A percentile compares a stretch with the other conserved stretches of the same genome.
These are phyloP conservation scores for Hipparchia sbordonii DNA, from an alignment of 2,888 invertebrate species.

Conservation along the genomic window DNA sequence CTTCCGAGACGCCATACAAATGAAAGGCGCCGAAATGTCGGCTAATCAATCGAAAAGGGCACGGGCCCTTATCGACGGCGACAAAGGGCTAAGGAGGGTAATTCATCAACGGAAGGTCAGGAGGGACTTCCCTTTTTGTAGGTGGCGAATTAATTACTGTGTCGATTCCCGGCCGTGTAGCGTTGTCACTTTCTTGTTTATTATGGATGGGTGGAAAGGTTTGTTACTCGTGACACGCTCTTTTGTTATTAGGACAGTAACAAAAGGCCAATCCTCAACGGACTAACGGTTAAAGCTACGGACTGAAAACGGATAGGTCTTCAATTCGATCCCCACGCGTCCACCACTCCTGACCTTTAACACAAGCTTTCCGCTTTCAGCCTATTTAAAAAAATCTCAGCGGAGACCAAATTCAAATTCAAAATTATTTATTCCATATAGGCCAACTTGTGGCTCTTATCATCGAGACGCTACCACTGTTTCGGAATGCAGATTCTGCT, in stretches of 20 bases:
- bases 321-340: too few relatives aligned
- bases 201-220: slow-evolving; percentile 16
- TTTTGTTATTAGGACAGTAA: neutral
- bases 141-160: slow-evolving; percentile 68
- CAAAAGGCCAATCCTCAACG: too few relatives aligned
- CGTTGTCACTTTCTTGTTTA: slow-evolving; percentile 38
- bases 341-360: too few relatives aligned
- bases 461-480: too few relatives aligned
- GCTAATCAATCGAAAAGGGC: slow-evolving; percentile 79
- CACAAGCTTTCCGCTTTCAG: too few relatives aligned
- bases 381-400: too few relatives aligned
- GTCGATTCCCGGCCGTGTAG: slow-evolving; percentile 43
- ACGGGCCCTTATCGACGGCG: slow-evolving; percentile 53
- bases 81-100: slow-evolving; percentile 66
- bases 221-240: neutral
- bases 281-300: neutral
- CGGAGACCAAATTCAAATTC: too few relatives aligned
- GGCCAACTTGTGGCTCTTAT: too few relatives aligned
- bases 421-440: too few relatives aligned
- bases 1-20: slow-evolving; percentile 68
- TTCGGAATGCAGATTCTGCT: too few relatives aligned
- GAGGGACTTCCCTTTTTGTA: slow-evolving; percentile 58
- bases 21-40: slow-evolving; percentile 75
- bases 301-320: too few relatives aligned
- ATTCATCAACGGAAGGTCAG: slow-evolving; percentile 68